Conservation (phyloP, 1,140 invertebrate species). For the Brachionus plicatilis region DNA sequence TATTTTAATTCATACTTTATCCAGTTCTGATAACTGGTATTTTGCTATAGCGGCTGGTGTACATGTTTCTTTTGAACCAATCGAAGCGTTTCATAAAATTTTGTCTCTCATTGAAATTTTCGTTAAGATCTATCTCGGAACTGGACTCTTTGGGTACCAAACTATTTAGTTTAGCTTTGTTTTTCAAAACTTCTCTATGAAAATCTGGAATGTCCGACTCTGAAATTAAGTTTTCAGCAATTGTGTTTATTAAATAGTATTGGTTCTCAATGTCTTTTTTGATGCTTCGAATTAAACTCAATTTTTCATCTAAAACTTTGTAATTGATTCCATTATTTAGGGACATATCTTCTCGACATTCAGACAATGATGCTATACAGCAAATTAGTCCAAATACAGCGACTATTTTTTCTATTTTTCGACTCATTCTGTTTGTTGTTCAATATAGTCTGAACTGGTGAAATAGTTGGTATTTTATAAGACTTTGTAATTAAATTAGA, state of each 20-base stretch:
- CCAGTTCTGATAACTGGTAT: conserved; percentile 7
- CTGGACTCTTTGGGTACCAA: neutral
- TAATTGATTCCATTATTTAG: neutral
- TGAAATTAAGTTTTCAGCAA: neutral
- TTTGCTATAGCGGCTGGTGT: conserved; percentile 5
- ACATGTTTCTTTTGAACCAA: conserved; percentile 14
- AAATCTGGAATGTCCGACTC: neutral
- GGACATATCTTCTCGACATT: neutral
- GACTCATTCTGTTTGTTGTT: neutral
- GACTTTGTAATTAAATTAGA: neutral
- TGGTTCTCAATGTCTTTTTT: conserved; percentile 5
- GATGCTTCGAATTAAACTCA: neutral
- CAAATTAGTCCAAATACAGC: neutral
- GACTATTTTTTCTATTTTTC: neutral
- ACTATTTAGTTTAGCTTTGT: neutral
- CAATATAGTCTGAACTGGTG: neutral
- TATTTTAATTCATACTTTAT: neutral
- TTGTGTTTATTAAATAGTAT: neutral
- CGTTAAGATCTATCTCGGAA: neutral
- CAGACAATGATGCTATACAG: neutral
- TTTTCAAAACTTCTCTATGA: neutral
- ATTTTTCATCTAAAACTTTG: neutral
- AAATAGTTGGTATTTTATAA: neutral
- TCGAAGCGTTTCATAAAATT: conserved; percentile 15
- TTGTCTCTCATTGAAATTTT: neutral